These are phyloP conservation scores for Diaperis boleti DNA, from an alignment of 2,888 invertebrate species.

Conservation along the genomic window DNA sequence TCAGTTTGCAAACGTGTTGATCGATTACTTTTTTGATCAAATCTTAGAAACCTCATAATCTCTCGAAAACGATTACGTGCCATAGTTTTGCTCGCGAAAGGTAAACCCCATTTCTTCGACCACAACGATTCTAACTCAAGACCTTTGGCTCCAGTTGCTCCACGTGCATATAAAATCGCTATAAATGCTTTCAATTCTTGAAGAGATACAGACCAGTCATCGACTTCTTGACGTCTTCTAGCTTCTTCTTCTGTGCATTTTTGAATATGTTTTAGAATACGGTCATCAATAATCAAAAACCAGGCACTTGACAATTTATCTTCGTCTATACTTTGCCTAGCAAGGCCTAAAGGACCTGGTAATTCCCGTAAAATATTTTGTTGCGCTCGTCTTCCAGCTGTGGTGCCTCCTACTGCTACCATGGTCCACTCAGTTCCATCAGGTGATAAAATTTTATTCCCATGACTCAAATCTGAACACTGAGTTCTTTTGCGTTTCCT, in stretches of 20 bases:
- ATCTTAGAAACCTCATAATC: background rate
- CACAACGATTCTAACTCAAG: background rate
- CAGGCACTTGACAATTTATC: too few relatives aligned
- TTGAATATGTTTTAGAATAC: too few relatives aligned
- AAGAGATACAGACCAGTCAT: background rate
- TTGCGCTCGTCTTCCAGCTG: too few relatives aligned
- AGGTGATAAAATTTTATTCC: too few relatives aligned
- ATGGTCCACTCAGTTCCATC: too few relatives aligned
- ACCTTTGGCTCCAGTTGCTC: background rate
- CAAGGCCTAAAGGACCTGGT: background rate
- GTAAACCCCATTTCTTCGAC: too few relatives aligned
- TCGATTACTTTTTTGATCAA: background rate
- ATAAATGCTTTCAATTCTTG: conserved; percentile 1
- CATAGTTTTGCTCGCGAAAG: too few relatives aligned
- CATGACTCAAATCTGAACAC: too few relatives aligned
- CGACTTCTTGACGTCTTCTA: background rate
- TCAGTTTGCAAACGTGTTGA: background rate
- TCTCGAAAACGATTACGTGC: background rate
- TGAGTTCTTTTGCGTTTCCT: too few relatives aligned
- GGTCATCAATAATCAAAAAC: too few relatives aligned
- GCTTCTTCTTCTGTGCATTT: background rate
- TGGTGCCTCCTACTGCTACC: too few relatives aligned
- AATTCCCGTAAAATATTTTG: too few relatives aligned
- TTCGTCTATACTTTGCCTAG: background rate
- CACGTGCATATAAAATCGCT: background rate